Conservation (phyloP, 1,140 invertebrate genomes). For the Ladona fulva region DNA sequence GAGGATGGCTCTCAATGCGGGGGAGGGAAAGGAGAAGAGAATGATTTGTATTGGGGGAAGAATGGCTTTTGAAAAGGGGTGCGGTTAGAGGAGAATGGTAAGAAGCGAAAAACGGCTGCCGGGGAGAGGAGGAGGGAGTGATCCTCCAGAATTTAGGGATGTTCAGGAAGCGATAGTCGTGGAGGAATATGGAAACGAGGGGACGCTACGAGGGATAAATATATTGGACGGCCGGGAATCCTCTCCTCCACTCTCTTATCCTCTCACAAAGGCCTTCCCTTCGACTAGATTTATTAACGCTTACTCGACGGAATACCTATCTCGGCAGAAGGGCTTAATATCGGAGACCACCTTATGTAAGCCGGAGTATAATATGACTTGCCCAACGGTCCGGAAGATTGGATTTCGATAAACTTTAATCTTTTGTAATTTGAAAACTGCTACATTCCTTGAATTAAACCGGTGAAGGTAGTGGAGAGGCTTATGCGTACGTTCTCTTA, state of each 20-base stretch:
- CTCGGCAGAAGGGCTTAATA: no score
- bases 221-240: not conserved
- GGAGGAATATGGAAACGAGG: not conserved
- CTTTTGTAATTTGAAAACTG: no score
- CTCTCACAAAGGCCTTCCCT: not conserved
- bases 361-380: no score
- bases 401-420: no score
- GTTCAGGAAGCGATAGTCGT: not conserved
- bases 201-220: not conserved
- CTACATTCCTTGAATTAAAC: no score
- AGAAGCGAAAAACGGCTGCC: not conserved
- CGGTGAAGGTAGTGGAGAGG: no score
- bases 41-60: not conserved
- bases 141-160: not conserved
- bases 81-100: not conserved
- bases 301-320: no score
- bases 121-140: not conserved
- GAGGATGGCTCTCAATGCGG: not conserved
- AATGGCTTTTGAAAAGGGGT: constrained; percentile 1
- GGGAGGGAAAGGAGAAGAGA: not conserved
- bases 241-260: not conserved
- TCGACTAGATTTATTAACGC: no score
- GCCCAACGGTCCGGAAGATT: no score
- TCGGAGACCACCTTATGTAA: no score
- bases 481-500: no score